Evolutionary conservation across 1,140 invertebrate genomes (phyloP).

Genomic region (Micrasema minimum): DNA sequence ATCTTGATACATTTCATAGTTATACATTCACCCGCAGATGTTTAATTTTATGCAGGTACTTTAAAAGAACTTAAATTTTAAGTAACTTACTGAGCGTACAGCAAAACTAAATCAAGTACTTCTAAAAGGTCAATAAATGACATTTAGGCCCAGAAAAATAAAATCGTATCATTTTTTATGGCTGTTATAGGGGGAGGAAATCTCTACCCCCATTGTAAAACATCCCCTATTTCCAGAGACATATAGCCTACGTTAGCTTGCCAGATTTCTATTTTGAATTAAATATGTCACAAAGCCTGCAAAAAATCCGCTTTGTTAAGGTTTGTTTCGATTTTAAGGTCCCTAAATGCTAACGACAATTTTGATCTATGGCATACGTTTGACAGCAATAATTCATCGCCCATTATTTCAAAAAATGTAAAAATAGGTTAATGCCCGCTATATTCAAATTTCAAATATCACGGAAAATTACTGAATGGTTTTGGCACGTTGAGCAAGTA

Average conservation of each 20-base stretch:
- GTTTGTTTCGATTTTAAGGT: constrained; percentile 29
- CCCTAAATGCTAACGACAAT: constrained; percentile 42
- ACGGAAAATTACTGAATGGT: constrained; percentile 29
- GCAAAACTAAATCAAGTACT: too few species aligned
- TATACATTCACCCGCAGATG: too few species aligned
- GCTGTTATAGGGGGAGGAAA: constrained; percentile 7
- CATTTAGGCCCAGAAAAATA: constrained; percentile 43
- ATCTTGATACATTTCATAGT: too few species aligned
- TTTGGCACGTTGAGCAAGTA: too few species aligned
- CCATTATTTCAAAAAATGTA: constrained; percentile 17
- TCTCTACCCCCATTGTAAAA: background rate
- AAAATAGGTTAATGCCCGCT: constrained; percentile 26
- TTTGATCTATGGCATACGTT: constrained; percentile 40
- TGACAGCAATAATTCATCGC: constrained; percentile 22
- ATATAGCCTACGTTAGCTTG: constrained; percentile 18
- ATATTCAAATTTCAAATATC: constrained; percentile 29
- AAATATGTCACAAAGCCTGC: constrained; percentile 39
- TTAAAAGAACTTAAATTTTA: too few species aligned
- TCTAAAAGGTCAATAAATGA: constrained; percentile 36
- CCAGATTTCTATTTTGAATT: constrained; percentile 34
- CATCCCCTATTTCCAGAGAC: constrained; percentile 13
- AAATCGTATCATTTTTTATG: constrained; percentile 43
- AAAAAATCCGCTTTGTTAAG: constrained; percentile 18
- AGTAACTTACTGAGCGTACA: too few species aligned
- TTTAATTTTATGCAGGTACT: too few species aligned